A percentile compares a stretch with the other conserved stretches of the same genome.
These are phyloP conservation scores for Spinibarbus caldwelli DNA, from an alignment of 2,797 vertebrate genomes.

Conservation along the genomic window DNA sequence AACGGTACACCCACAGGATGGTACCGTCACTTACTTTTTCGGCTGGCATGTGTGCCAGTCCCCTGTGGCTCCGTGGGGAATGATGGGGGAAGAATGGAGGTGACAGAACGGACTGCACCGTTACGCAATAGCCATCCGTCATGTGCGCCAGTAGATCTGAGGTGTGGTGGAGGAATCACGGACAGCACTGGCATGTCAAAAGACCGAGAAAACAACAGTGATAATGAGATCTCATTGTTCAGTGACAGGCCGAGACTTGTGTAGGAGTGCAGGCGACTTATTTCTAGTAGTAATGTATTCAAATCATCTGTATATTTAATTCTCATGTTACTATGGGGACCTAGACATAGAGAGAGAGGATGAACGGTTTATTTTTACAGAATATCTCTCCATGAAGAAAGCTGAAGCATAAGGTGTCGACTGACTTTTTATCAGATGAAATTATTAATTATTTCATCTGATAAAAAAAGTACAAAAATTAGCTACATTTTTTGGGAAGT, in stretches of 20 bases:
- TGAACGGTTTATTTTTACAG: not conserved
- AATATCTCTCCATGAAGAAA: not conserved
- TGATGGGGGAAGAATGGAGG: too few species aligned
- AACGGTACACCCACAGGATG: too few species aligned
- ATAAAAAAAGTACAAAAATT: not conserved
- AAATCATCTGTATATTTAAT: slow-evolving; percentile 9
- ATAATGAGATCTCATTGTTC: slow-evolving; percentile 38
- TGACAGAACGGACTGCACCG: too few species aligned
- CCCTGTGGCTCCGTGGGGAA: too few species aligned
- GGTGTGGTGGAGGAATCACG: not conserved
- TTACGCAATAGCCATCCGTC: too few species aligned
- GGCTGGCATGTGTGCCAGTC: too few species aligned
- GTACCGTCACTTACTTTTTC: too few species aligned
- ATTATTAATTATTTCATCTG: too few species aligned
- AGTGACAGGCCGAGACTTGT: slow-evolving; percentile 1
- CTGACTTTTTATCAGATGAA: not conserved
- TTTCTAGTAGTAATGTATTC: slow-evolving; percentile 7
- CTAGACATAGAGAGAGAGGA: not conserved
- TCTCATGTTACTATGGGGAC: not conserved
- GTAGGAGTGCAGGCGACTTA: slow-evolving; percentile 6
- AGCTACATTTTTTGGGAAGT: not conserved
- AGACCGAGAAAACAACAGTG: slow-evolving; percentile 27
- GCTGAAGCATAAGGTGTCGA: not conserved
- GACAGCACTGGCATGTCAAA: slow-evolving; percentile 2
- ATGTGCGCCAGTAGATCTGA: slow-evolving; percentile 9